Percentiles rank a stretch among this genome's conserved stretches.
phyloP scores from a whole-genome alignment of 2,888 invertebrate genomes.

The Callinectes sapidus region DNA sequence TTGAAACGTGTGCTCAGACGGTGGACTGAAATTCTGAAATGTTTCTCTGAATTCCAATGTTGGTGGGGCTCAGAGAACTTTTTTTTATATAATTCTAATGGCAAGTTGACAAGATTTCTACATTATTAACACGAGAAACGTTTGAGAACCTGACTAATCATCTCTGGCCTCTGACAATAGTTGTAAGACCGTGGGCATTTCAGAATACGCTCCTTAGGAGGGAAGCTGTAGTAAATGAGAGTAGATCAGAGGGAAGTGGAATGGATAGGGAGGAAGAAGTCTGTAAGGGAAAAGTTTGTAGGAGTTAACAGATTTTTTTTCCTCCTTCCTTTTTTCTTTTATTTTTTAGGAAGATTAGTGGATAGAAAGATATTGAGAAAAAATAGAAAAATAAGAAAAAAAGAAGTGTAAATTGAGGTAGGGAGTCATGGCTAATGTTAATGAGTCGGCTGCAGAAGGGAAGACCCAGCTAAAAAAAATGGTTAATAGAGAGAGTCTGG shows the following conservation, averaged over 20 bases:
- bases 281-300: not conserved
- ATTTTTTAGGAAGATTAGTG: not conserved
- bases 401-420: not conserved
- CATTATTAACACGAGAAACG: no score
- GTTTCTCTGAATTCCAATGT: no score
- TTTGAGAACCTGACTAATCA: no score
- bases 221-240: not conserved
- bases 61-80: no score
- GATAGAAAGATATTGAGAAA: not conserved
- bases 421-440: not conserved
- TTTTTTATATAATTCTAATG: no score
- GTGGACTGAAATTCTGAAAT: no score
- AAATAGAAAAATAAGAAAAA: not conserved
- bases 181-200: not conserved
- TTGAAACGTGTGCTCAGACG: not conserved
- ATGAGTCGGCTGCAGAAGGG: not conserved
- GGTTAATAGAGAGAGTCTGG: not conserved
- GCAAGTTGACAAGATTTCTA: no score
- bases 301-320: not conserved
- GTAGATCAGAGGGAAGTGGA: not conserved
- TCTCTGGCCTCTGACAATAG: not conserved
- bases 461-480: not conserved
- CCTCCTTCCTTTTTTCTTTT: no score
- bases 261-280: not conserved
- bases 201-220: no score